These are phyloP conservation scores for Dinothrombium tinctorium DNA, from an alignment of 1,140 invertebrate genomes.

Conservation along the genomic window DNA sequence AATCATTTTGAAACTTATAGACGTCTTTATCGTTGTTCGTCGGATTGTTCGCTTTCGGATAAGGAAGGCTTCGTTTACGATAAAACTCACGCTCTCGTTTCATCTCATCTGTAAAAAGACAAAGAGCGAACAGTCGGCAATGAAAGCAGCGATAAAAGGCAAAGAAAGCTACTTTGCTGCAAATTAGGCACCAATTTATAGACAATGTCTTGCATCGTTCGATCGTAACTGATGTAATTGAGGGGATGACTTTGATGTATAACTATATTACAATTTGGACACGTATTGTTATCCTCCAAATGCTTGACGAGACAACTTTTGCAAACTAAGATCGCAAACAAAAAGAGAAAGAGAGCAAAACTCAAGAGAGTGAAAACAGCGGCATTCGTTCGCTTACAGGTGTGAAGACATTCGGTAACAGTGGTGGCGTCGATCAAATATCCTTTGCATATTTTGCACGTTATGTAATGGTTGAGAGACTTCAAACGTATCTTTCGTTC, in stretches of 20 bases:
- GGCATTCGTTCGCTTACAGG: conserved; percentile 21
- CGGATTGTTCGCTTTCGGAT: conserved; percentile 13
- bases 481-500: conserved; percentile 16
- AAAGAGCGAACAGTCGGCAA: background rate
- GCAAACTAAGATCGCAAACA: conserved; percentile 43
- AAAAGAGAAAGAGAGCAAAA: background rate
- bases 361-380: too few relatives aligned
- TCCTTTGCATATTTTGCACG: conserved; percentile 26
- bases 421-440: conserved; percentile 28
- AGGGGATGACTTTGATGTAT: conserved; percentile 93
- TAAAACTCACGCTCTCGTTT: conserved; percentile 17
- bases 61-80: conserved; percentile 15
- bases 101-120: conserved; percentile 15
- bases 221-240: conserved; percentile 87
- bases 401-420: conserved; percentile 28
- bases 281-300: conserved; percentile 85
- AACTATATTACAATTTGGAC: conserved; percentile 83
- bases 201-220: conserved; percentile 96
- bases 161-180: conserved; percentile 43
- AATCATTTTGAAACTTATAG: background rate
- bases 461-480: conserved; percentile 22
- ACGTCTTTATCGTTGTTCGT: conserved; percentile 6
- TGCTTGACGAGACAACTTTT: conserved; percentile 94
- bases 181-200: conserved; percentile 83
- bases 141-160: background rate